Conservation (phyloP, 2,888 invertebrate species). For the Uropetala carovei region DNA sequence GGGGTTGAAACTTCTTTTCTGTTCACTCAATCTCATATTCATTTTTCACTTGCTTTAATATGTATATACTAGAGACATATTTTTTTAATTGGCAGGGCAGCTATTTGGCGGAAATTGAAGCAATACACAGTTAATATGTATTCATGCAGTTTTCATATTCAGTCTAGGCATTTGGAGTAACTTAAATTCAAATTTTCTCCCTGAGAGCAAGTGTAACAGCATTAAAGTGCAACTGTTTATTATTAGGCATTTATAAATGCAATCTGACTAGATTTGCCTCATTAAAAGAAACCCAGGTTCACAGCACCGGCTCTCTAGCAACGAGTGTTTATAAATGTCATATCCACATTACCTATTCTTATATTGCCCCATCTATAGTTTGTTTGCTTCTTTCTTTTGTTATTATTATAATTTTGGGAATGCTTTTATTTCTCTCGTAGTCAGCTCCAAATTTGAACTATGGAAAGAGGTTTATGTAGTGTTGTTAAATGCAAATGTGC, state of each 20-base stretch:
- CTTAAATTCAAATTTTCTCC: background rate
- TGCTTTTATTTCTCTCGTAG: conserved; percentile 26
- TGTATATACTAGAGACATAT: too few relatives aligned
- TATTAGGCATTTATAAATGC: background rate
- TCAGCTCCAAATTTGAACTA: conserved; percentile 8
- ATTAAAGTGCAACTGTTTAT: conserved; percentile 9
- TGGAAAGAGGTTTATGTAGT: conserved; percentile 42
- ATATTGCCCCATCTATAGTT: background rate
- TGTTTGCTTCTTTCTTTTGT: background rate
- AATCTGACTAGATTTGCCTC: background rate
- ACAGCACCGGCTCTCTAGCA: conserved; percentile 1
- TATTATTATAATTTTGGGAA: background rate
- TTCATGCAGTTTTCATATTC: background rate
- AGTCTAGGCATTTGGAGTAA: background rate
- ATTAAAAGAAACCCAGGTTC: background rate
- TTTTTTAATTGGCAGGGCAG: conserved; percentile 1
- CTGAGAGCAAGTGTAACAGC: background rate
- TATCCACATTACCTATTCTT: background rate
- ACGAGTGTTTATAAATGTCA: background rate
- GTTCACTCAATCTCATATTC: background rate
- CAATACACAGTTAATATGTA: background rate
- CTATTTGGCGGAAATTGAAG: conserved; percentile 8
- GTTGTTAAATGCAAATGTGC: conserved; percentile 45
- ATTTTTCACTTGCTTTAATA: background rate
- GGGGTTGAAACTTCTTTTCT: background rate